Percentiles rank a stretch among this genome's conserved stretches.
Conservation (phyloP, 2,113 vertebrate genomes). For the Nycticebus coucang region DNA sequence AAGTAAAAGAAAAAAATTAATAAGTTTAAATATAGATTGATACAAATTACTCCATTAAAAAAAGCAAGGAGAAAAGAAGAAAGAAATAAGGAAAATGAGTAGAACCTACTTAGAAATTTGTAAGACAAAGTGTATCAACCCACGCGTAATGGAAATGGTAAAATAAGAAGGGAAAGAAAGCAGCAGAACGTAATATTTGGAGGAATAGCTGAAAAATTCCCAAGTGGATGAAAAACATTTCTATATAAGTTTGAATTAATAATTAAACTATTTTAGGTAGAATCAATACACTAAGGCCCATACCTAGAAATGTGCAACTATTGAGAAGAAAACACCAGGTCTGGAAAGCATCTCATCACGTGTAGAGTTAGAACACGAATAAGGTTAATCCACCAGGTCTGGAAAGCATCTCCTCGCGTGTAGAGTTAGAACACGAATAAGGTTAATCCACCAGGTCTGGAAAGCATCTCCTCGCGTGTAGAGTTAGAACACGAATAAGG, state of each 20-base stretch:
- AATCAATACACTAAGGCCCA: background rate
- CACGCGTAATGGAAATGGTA: background rate
- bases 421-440: too few species aligned
- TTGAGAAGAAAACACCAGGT: background rate
- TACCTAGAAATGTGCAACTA: background rate
- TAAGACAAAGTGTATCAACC: background rate
- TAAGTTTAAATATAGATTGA: background rate
- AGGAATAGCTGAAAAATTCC: background rate
- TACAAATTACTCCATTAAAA: background rate
- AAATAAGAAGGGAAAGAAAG: background rate
- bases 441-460: too few species aligned
- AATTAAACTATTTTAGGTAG: background rate
- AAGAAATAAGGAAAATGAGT: background rate
- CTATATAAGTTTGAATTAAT: background rate
- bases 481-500: too few species aligned
- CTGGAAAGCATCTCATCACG: background rate
- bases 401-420: too few species aligned
- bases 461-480: too few species aligned
- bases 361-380: too few species aligned
- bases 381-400: background rate
- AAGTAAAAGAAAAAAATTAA: background rate
- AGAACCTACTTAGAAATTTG: background rate
- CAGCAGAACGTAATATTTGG: background rate
- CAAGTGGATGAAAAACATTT: background rate
- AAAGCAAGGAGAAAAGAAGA: background rate